phyloP scores from a whole-genome alignment of 1,140 invertebrate species.

The Stegodyphus mimosarum region DNA sequence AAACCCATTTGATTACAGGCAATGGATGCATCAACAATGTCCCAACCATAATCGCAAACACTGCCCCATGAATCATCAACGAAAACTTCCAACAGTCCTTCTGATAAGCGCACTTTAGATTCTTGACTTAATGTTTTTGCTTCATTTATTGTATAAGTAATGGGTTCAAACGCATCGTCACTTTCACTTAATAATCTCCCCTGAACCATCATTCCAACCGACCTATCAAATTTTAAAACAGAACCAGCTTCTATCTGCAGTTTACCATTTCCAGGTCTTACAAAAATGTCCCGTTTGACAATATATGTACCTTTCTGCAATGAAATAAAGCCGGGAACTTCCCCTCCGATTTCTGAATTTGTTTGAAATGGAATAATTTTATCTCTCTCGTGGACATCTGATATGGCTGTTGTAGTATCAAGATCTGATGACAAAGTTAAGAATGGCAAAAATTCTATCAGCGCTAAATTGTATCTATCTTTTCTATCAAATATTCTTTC shows the following conservation, averaged over 20 bases:
- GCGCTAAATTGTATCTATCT: slow-evolving; percentile 91
- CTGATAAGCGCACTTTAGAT: slow-evolving; percentile 62
- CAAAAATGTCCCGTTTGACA: slow-evolving; percentile 88
- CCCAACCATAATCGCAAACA: slow-evolving; percentile 97
- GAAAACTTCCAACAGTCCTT: slow-evolving; percentile 74
- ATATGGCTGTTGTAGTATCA: slow-evolving; percentile 62
- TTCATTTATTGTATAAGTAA: slow-evolving; percentile 40
- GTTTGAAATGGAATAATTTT: slow-evolving; percentile 62
- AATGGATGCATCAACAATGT: slow-evolving; percentile 87
- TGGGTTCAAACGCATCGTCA: slow-evolving; percentile 1
- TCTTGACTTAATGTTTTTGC: not conserved
- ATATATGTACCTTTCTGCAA: slow-evolving; percentile 82
- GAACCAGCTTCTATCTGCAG: slow-evolving; percentile 88
- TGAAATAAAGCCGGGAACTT: slow-evolving; percentile 87
- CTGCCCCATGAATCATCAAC: slow-evolving; percentile 91
- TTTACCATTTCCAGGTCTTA: slow-evolving; percentile 83
- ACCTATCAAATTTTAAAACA: slow-evolving; percentile 82
- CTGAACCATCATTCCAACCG: slow-evolving; percentile 96
- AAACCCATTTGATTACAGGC: slow-evolving; percentile 96
- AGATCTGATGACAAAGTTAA: slow-evolving; percentile 71
- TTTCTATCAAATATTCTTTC: slow-evolving; percentile 83
- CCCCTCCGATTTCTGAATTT: slow-evolving; percentile 79
- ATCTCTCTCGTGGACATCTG: slow-evolving; percentile 63
- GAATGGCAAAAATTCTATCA: slow-evolving; percentile 86
- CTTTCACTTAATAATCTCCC: slow-evolving; percentile 78